A percentile compares a stretch with the other conserved stretches of the same genome.
Evolutionary conservation across 1,140 invertebrate genomes (phyloP).

Genomic region (Bombus haemorrhoidalis): DNA sequence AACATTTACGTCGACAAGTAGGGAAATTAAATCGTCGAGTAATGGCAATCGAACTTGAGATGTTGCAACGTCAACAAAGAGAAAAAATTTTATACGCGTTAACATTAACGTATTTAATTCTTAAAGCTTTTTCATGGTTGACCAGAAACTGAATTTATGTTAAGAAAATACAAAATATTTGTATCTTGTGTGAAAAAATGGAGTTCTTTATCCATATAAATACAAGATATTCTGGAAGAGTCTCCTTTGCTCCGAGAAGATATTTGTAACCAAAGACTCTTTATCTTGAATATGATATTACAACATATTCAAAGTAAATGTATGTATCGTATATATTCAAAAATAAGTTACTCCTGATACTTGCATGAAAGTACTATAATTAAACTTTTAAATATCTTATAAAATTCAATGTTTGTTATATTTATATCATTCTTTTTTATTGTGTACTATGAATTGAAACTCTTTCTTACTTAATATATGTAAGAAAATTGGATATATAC

Average conservation of each 20-base stretch:
- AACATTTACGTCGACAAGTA: constrained; percentile 91
- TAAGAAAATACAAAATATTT: neutral
- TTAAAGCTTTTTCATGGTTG: constrained; percentile 93
- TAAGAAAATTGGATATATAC: constrained; percentile 28
- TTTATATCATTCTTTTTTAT: neutral
- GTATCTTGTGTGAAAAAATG: constrained; percentile 35
- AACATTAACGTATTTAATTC: constrained; percentile 91
- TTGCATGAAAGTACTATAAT: constrained; percentile 12
- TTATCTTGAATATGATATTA: constrained; percentile 20
- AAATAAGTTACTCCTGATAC: neutral
- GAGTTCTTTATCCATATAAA: constrained; percentile 31
- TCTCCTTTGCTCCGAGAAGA: constrained; percentile 35
- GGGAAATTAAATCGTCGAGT: constrained; percentile 93
- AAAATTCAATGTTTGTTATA: neutral
- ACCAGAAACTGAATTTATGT: constrained; percentile 83
- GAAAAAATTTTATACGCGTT: constrained; percentile 92
- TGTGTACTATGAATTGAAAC: neutral
- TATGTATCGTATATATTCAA: constrained; percentile 49
- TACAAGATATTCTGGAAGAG: constrained; percentile 3
- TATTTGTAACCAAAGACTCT: constrained; percentile 59
- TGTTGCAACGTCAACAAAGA: constrained; percentile 89
- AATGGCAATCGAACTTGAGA: constrained; percentile 92
- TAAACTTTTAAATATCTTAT: constrained; percentile 19
- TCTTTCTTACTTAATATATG: neutral
- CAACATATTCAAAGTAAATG: constrained; percentile 4